phyloP scores from a whole-genome alignment of 2,797 vertebrate genomes.

The Nannoperca obscura region DNA sequence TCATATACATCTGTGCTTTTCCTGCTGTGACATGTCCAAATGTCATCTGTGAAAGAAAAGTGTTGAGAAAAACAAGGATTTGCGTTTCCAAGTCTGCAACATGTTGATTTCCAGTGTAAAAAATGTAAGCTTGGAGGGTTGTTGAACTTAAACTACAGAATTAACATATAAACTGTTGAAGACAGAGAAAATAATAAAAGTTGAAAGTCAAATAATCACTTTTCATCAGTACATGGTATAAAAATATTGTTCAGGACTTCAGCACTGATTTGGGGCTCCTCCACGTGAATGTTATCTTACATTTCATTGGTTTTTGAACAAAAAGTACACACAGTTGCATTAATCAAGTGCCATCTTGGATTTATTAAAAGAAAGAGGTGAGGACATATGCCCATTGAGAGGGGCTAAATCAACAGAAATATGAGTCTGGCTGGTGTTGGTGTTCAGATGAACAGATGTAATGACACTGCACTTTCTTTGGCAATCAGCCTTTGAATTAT shows the following conservation, averaged over 20 bases:
- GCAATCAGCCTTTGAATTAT: conserved; percentile 66
- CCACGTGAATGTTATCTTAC: background rate
- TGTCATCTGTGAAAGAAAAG: background rate
- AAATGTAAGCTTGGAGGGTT: background rate
- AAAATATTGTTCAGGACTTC: background rate
- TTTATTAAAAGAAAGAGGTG: conserved; percentile 26
- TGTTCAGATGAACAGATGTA: conserved; percentile 45
- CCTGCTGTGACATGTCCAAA: background rate
- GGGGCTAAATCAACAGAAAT: conserved; percentile 43
- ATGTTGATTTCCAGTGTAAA: background rate
- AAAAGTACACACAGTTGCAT: conserved; percentile 11
- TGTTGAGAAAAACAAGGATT: background rate
- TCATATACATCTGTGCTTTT: background rate
- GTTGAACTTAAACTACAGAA: conserved; percentile 4
- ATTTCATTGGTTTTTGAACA: conserved; percentile 15
- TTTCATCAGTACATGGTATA: background rate
- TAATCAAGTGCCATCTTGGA: conserved; percentile 16
- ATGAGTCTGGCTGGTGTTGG: conserved; percentile 31
- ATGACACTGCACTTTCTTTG: conserved; percentile 49
- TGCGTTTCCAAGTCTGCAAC: background rate
- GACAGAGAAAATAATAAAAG: background rate
- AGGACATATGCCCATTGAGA: conserved; percentile 29
- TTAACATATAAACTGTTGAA: background rate
- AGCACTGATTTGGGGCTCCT: background rate
- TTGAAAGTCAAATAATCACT: background rate